Conservation (phyloP, 2,797 vertebrate genomes). For the Coregonus ussuriensis region DNA sequence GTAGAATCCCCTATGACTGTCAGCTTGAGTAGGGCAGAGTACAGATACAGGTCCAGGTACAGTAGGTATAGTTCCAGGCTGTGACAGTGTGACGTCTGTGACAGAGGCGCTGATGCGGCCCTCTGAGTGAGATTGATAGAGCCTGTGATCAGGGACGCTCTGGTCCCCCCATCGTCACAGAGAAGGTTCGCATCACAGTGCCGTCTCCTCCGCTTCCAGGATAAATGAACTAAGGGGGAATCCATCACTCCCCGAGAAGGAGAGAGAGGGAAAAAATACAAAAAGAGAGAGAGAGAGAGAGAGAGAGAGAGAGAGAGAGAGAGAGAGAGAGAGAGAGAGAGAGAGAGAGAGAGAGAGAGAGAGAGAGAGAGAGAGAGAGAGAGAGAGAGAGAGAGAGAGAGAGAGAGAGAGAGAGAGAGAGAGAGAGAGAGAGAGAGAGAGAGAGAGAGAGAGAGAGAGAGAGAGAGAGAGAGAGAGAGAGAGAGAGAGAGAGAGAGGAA, state of each 20-base stretch:
- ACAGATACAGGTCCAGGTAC: neutral
- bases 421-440: too few relatives aligned
- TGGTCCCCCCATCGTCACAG: slow-evolving; percentile 73
- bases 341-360: too few relatives aligned
- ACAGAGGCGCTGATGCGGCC: slow-evolving; percentile 75
- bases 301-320: too few relatives aligned
- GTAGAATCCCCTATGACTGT: neutral
- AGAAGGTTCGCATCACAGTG: slow-evolving; percentile 81
- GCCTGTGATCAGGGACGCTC: slow-evolving; percentile 80
- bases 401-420: too few relatives aligned
- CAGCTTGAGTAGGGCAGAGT: neutral
- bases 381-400: too few relatives aligned
- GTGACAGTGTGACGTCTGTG: slow-evolving; percentile 40
- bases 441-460: too few relatives aligned
- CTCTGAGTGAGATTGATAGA: slow-evolving; percentile 82
- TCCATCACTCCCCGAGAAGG: slow-evolving; percentile 23
- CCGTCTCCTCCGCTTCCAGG: slow-evolving; percentile 78
- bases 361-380: too few relatives aligned
- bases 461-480: neutral
- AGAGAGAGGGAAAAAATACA: neutral
- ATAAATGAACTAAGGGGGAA: slow-evolving; percentile 43
- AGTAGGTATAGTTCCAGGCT: slow-evolving; percentile 10
- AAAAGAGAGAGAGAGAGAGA: too few relatives aligned
- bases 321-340: too few relatives aligned
- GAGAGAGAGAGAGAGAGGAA: slow-evolving; percentile 13